phyloP scores from a whole-genome alignment of 2,888 invertebrate genomes.

The Xylophagus ater region DNA sequence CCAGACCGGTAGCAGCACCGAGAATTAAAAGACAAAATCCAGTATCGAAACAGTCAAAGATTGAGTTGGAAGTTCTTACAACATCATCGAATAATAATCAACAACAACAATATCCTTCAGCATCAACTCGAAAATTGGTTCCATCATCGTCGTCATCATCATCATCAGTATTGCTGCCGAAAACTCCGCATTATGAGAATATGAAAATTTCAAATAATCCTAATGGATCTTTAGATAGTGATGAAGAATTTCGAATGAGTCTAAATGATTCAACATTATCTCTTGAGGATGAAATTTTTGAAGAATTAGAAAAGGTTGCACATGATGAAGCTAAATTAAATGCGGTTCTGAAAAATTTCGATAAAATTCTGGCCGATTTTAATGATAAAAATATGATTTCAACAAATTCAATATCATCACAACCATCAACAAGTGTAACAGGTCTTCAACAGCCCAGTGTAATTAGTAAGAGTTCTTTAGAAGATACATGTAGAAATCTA shows the following conservation, averaged over 20 bases:
- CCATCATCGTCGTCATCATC: not conserved
- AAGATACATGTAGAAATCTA: too few relatives aligned
- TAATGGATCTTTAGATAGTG: conserved; percentile 26
- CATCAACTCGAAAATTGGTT: conserved; percentile 8
- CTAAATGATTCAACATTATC: conserved; percentile 32
- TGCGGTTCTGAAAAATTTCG: conserved; percentile 44
- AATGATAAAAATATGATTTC: conserved; percentile 16
- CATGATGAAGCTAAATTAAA: conserved; percentile 40
- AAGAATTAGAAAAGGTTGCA: conserved; percentile 38
- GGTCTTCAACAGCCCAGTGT: not conserved
- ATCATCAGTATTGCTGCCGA: not conserved
- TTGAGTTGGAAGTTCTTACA: not conserved
- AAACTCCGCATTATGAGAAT: conserved; percentile 13
- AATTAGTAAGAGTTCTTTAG: not conserved
- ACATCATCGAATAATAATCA: conserved; percentile 7
- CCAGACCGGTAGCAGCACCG: conserved; percentile 14
- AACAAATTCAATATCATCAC: not conserved
- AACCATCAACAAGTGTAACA: not conserved
- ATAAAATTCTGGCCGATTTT: conserved; percentile 43
- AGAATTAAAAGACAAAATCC: conserved; percentile 16
- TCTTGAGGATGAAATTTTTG: conserved; percentile 37
- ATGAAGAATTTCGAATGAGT: conserved; percentile 30
- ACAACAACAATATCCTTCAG: conserved; percentile 11
- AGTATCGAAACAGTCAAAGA: not conserved
- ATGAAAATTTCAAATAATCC: conserved; percentile 17